These are phyloP conservation scores for Masticophis lateralis DNA, from an alignment of 2,797 vertebrate genomes.

Conservation along the genomic window DNA sequence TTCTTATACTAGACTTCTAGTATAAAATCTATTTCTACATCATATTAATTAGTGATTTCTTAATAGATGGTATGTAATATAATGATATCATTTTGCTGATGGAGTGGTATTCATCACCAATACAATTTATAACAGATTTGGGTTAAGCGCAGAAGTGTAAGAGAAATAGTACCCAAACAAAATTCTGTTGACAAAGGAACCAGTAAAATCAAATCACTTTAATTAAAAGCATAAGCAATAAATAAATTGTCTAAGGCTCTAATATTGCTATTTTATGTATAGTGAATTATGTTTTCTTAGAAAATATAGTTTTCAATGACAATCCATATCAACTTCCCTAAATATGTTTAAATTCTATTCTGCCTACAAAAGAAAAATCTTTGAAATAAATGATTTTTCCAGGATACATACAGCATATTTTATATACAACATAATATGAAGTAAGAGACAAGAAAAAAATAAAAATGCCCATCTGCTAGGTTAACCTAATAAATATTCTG, in stretches of 20 bases:
- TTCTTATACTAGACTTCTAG: not conserved
- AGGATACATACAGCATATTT: not conserved
- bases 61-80: not conserved
- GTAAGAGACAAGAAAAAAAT: not conserved
- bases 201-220: not conserved
- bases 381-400: not conserved
- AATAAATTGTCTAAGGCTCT: not conserved
- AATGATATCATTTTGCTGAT: not conserved
- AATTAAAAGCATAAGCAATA: not conserved
- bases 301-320: not conserved
- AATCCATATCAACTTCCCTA: not conserved
- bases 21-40: not conserved
- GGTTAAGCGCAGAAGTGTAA: not conserved
- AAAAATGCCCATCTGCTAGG: not conserved
- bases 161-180: not conserved
- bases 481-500: not conserved
- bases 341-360: not conserved
- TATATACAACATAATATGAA: not conserved
- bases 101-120: not conserved
- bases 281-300: not conserved
- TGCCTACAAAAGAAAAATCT: not conserved
- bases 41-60: not conserved
- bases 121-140: not conserved
- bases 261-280: not conserved
- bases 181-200: not conserved